Conservation (phyloP, 1,140 invertebrate species). For the Augochlora pura region DNA sequence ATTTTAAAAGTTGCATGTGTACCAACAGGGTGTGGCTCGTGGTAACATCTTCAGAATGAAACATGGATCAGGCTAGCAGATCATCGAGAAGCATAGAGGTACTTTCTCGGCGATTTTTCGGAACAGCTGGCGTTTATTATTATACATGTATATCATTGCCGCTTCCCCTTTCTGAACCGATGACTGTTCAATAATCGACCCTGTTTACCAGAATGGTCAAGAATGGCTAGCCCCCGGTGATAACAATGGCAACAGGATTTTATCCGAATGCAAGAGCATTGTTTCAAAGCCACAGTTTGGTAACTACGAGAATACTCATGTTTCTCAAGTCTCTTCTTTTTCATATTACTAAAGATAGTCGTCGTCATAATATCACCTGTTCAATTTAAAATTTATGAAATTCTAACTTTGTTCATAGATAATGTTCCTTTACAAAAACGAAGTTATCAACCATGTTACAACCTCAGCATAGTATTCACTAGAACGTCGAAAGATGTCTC, state of each 20-base stretch:
- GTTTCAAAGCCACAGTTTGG: constrained; percentile 2
- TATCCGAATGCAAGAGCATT: constrained; percentile 68
- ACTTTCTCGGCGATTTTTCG: constrained; percentile 46
- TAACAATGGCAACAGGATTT: constrained; percentile 76
- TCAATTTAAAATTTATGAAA: not conserved
- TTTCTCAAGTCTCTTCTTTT: not conserved
- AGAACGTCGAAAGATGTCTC: constrained; percentile 13
- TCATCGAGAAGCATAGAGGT: constrained; percentile 62
- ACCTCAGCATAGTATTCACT: not conserved
- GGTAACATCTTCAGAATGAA: constrained; percentile 79
- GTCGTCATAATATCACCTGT: not conserved
- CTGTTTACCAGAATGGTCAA: constrained; percentile 63
- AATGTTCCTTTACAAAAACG: not conserved
- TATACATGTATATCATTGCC: constrained; percentile 11
- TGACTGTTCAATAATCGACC: constrained; percentile 54
- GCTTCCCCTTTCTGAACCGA: constrained; percentile 44
- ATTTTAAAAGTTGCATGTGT: not conserved
- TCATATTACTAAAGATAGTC: not conserved
- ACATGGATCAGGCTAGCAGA: constrained; percentile 74
- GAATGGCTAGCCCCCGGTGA: constrained; percentile 76
- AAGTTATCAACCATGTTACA: not conserved
- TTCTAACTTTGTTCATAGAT: not conserved
- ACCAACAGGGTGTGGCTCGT: constrained; percentile 75
- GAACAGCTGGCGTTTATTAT: constrained; percentile 51
- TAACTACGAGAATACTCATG: not conserved